phyloP scores from a whole-genome alignment of 1,140 invertebrate genomes.

The Aphaenogaster rudis region DNA sequence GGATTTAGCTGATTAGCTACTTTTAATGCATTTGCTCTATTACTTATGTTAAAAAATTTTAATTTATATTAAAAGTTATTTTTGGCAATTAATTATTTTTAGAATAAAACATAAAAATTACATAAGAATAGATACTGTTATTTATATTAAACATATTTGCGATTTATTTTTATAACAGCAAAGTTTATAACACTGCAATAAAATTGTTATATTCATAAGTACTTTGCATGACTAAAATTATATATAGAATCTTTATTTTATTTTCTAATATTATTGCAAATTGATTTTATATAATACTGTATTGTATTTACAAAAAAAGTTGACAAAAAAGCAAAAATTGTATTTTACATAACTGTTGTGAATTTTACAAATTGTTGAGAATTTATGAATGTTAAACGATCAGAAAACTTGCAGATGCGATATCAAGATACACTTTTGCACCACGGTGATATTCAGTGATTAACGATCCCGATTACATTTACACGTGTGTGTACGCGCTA shows the following conservation, averaged over 20 bases:
- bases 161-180: not conserved
- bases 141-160: not conserved
- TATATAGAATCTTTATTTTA: not conserved
- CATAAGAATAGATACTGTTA: not conserved
- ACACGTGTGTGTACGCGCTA: not conserved
- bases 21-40: not conserved
- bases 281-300: not conserved
- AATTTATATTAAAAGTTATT: not conserved
- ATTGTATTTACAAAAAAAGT: not conserved
- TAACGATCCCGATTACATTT: constrained; percentile 32
- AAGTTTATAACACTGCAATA: not conserved
- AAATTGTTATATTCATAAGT: not conserved
- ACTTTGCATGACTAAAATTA: not conserved
- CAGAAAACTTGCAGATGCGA: not conserved
- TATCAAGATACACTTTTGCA: not conserved
- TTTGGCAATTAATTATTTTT: not conserved
- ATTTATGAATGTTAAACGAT: not conserved
- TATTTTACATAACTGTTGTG: not conserved
- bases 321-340: not conserved
- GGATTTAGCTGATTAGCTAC: not conserved
- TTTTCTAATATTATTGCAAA: not conserved
- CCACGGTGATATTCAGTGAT: not conserved
- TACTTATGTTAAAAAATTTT: not conserved
- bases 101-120: not conserved
- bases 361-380: not conserved